Percentiles rank a stretch among this genome's conserved stretches.
phyloP scores from a whole-genome alignment of 2,797 vertebrate genomes.

The Heteromormyrus szaboi region DNA sequence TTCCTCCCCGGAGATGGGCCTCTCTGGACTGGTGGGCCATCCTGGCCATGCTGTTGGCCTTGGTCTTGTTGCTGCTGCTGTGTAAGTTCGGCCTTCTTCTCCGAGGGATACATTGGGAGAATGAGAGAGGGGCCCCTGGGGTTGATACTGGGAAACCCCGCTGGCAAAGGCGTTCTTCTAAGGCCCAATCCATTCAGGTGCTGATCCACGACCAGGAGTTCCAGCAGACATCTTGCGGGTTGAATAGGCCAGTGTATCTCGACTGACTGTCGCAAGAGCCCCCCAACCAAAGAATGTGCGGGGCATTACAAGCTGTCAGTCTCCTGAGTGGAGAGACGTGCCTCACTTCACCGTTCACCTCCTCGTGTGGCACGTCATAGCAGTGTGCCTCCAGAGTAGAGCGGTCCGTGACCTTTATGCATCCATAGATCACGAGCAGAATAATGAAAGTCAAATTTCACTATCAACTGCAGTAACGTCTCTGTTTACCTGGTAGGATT shows the following conservation, averaged over 20 bases:
- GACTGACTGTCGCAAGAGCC: not conserved
- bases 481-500: not conserved
- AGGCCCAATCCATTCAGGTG: not conserved
- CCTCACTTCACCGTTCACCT: not conserved
- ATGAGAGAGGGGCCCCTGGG: not conserved
- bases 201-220: not conserved
- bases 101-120: not conserved
- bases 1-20: not conserved
- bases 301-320: not conserved
- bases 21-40: conserved; percentile 67
- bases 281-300: not conserved
- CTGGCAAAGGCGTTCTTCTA: not conserved
- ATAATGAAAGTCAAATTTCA: not conserved
- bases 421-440: not conserved
- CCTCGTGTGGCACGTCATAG: not conserved
- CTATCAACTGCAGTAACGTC: not conserved
- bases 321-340: not conserved
- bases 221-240: not conserved
- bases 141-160: not conserved
- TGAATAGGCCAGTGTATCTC: not conserved
- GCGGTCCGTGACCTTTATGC: not conserved
- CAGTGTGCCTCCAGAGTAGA: not conserved
- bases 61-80: conserved; percentile 64
- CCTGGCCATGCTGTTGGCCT: conserved; percentile 74
- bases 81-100: conserved; percentile 61